These are phyloP conservation scores for Zaprionus tsacasi DNA, from an alignment of 1,140 invertebrate species.

Conservation along the genomic window DNA sequence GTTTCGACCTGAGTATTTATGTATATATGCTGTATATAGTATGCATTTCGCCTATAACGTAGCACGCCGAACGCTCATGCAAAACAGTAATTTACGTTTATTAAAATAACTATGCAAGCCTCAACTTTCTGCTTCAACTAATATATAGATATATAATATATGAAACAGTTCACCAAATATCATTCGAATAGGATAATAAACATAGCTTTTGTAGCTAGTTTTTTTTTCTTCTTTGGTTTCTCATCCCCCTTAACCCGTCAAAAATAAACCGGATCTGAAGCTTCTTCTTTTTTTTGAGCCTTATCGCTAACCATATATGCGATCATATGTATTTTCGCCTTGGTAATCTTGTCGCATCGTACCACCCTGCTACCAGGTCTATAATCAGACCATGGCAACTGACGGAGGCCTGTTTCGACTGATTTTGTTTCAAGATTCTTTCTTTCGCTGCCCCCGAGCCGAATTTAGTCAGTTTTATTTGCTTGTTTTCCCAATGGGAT, in stretches of 20 bases:
- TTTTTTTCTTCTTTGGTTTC: no score
- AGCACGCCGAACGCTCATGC: no score
- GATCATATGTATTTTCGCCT: not conserved
- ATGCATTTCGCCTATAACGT: no score
- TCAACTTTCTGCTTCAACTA: no score
- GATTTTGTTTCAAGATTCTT: conserved; percentile 22
- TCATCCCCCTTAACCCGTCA: not conserved
- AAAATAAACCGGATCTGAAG: conserved; percentile 20
- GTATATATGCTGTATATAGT: no score
- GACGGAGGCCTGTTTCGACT: conserved; percentile 18
- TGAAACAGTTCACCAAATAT: no score
- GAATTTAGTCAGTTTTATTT: conserved; percentile 57
- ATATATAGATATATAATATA: no score
- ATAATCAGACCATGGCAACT: conserved; percentile 75
- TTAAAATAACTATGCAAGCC: no score
- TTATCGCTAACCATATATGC: conserved; percentile 13
- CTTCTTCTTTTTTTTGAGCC: not conserved
- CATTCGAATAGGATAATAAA: no score
- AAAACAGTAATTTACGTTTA: no score
- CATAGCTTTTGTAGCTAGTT: no score
- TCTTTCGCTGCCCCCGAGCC: conserved; percentile 15
- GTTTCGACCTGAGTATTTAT: no score
- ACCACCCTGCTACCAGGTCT: conserved; percentile 19
- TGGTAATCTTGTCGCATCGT: conserved; percentile 17
- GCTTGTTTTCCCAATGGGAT: conserved; percentile 64